phyloP scores from a whole-genome alignment of 2,888 invertebrate species.

The Bombylius discolor region DNA sequence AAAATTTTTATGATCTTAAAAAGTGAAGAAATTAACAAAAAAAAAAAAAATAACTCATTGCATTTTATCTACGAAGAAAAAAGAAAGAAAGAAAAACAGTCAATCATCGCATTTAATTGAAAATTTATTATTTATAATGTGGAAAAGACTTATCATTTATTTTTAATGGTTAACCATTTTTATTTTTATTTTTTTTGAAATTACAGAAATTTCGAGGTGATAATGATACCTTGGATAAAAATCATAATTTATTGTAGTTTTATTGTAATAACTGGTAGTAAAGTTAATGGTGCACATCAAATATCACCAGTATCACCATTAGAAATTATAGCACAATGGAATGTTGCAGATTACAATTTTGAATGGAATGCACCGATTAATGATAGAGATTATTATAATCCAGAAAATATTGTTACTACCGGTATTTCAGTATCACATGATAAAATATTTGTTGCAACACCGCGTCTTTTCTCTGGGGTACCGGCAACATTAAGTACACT shows the following conservation, averaged over 20 bases:
- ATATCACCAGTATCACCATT: not conserved
- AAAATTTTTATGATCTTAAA: no score
- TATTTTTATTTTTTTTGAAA: no score
- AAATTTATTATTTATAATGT: no score
- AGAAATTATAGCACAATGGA: constrained; percentile 52
- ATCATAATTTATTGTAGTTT: not conserved
- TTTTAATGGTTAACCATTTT: no score
- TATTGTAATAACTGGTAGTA: not conserved
- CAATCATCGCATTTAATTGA: no score
- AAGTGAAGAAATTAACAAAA: no score
- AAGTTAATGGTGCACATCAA: not conserved
- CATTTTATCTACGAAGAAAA: no score
- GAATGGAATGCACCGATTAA: constrained; percentile 45
- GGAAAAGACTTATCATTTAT: no score
- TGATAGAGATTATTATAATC: constrained; percentile 39
- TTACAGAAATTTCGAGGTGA: not conserved
- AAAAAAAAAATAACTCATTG: no score
- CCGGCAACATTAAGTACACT: constrained; percentile 62
- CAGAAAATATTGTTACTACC: constrained; percentile 63
- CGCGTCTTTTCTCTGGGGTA: constrained; percentile 60
- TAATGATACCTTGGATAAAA: not conserved
- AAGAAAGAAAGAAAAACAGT: no score
- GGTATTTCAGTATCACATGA: constrained; percentile 61
- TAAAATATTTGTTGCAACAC: constrained; percentile 60
- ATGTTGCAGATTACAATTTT: constrained; percentile 51